Base-by-base conservation (phyloP, 2,797 vertebrate genomes). In the Protonibea diacanthus region DNA sequence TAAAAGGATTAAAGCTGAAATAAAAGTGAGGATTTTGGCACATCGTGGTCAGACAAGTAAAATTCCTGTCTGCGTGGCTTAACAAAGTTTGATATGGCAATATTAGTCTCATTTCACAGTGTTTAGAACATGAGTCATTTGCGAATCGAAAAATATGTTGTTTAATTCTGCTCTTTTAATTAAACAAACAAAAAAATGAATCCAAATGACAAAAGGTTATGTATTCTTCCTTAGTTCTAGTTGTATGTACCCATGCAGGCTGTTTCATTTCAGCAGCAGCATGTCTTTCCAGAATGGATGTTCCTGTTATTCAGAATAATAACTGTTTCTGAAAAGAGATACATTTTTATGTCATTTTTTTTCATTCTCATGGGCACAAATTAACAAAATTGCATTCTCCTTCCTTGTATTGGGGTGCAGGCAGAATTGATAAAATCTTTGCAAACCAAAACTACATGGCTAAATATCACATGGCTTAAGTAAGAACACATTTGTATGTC, bases 1-100 rank as follows among this genome's bases (percentile, higher is more conserved):
- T 47, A 82, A 88, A 81, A 66, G 86, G 88, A 90, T 93, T 93
- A 87, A 79, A 78, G 60, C 55, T 80, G 29, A 87, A 90, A 85
- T 87, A 64, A 86, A 90, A 92, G 66, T 38, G 75, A 67, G 76
- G 66, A 78, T 86, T 86, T 74, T 56, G 51, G 69, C 27, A 71
- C 27, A 8, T 80, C 33, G 40, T 78, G 78, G 78, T 85, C 81
- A 82, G 82, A 81, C n/a, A 51, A 59, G 44, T 67, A 14, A 71
- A 49, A 64, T 68, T 70, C 76, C 60, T 72, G 49, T 58, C 42
- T 27, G 45, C 6, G 3, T 14, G 14, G 51, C 56, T 89, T 84
- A 59, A 56, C 51, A 29, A 86, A 84, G 66, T 81, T 64, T 55
- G 67, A 79, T 17, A 25, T 64, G 29, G 51, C 2, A 51, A 10